Base-by-base conservation (phyloP, 30 jellyfish, hydroid and myxozoan genomes). In the Pelagia noctiluca region DNA sequence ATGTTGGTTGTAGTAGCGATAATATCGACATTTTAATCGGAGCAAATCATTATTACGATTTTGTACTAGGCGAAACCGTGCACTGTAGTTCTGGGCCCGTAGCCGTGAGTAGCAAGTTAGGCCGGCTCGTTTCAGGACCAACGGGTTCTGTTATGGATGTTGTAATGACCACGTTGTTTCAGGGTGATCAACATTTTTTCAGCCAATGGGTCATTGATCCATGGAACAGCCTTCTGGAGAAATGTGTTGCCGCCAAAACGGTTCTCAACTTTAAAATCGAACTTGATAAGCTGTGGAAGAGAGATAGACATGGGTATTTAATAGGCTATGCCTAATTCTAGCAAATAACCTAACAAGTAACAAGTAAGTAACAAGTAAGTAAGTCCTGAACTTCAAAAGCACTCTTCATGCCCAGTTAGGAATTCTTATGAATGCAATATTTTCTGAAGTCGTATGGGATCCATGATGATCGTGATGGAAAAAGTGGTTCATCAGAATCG, bases 71-170 rank as follows among this genome's bases (percentile, higher is more conserved):
- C 50, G 50, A 37, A 11, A n/a, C 63, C 18, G 63, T 65, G 12
- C 61, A 31, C 33, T 83, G 74, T 3, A 48, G 50, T 10, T 19
- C 89, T 16, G 83, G 89, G 18, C 74, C 74, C 5, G 88, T 83
- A 33, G 84, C 79, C 19, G 19, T 83, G 35, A 24, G 50, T 0
- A 73, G 85, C 61, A 75, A 23, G 78, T 62, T 75, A 23, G 78
- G 87, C 60, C 53, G 87, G 87, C 24, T 75, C 11, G 11, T 76
- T 1, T 76, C 80, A 4, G 88, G 88, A 22, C 88, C 88, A 22
- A 23, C 29, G 0, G 62, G 22, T 33, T 2, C 4, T 3, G 12
- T n/a, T 67, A 19, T 37, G 31, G 21, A 23, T 47, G 52, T n/a
- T n/a, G n/a, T n/a, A n/a, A n/a, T n/a, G n/a, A n/a, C n/a, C n/a